Conservation (phyloP, 2,888 invertebrate species). For the Tetragonisca angustula region DNA sequence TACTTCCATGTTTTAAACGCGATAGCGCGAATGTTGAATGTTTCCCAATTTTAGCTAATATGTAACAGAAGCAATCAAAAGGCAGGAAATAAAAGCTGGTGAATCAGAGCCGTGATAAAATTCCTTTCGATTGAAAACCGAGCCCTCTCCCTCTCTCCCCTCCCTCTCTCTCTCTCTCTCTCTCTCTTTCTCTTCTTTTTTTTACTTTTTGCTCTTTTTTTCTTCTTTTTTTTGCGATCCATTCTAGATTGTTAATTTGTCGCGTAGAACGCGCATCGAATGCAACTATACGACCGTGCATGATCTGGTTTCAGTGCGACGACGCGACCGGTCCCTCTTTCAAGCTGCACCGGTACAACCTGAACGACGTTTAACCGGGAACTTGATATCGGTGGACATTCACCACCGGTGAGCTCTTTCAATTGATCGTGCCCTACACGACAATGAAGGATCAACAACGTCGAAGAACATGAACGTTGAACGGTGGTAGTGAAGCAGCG, state of each 20-base stretch:
- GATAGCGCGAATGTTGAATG: constrained; percentile 16
- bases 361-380: constrained; percentile 72
- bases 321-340: constrained; percentile 52
- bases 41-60: not conserved
- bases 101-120: not conserved
- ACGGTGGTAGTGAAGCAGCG: constrained; percentile 38
- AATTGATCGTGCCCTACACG: constrained; percentile 67
- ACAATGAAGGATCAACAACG: constrained; percentile 72
- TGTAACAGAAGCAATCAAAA: not conserved
- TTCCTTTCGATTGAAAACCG: constrained; percentile 17
- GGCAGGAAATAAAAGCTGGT: not conserved
- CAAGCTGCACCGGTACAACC: constrained; percentile 65
- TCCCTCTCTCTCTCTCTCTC: not conserved
- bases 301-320: constrained; percentile 64
- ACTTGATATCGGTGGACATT: constrained; percentile 75
- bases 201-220: not conserved
- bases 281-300: constrained; percentile 56
- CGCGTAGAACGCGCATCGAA: constrained; percentile 62
- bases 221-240: constrained; percentile 36
- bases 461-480: constrained; percentile 51
- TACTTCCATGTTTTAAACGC: too few relatives aligned
- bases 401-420: constrained; percentile 64
- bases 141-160: not conserved
- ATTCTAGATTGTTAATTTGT: constrained; percentile 71
- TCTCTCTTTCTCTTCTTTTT: too few relatives aligned